These are phyloP conservation scores for Apis dorsata DNA, from an alignment of 1,140 invertebrate genomes.

Conservation along the genomic window DNA sequence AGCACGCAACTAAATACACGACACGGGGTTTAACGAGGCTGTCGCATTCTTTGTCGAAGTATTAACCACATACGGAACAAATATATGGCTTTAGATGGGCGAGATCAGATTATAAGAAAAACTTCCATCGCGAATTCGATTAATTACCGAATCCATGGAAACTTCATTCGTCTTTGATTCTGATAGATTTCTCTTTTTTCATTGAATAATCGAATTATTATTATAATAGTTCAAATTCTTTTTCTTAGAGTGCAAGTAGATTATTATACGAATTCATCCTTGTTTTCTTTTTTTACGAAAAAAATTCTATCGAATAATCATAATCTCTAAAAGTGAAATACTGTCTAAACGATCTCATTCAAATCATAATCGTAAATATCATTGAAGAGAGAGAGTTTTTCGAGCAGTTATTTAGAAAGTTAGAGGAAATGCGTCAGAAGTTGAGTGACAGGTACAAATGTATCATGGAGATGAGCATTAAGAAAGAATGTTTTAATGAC, in stretches of 20 bases:
- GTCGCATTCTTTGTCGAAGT: background rate
- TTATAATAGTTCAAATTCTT: background rate
- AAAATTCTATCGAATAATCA: too few relatives aligned
- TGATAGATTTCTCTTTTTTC: background rate
- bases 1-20: background rate
- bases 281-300: too few relatives aligned
- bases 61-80: background rate
- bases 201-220: background rate
- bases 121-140: conserved; percentile 2
- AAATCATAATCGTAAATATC: background rate
- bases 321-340: too few relatives aligned
- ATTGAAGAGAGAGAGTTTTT: background rate
- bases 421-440: conserved; percentile 4
- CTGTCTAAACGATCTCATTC: too few relatives aligned
- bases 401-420: conserved; percentile 20
- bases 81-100: background rate
- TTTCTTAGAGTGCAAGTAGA: background rate
- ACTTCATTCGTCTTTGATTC: too few relatives aligned
- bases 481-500: conserved; percentile 7
- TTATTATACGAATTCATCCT: background rate
- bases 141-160: background rate
- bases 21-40: background rate
- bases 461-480: background rate
- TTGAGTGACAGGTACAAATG: background rate
- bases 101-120: background rate